Conservation (phyloP, 2,113 vertebrate genomes). For the Pongo abelii region DNA sequence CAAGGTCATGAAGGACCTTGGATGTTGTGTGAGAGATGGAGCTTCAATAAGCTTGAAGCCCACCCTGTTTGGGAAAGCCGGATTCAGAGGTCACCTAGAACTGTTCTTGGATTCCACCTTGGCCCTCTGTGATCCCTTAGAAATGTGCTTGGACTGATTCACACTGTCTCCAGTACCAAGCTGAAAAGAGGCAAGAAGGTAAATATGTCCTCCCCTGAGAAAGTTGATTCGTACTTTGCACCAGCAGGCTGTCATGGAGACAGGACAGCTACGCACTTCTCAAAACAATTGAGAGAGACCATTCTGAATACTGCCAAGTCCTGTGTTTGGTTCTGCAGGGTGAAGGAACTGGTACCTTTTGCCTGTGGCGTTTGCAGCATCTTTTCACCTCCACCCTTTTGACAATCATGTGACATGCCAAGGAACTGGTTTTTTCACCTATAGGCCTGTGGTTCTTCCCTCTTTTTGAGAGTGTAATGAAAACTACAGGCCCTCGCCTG, state of each 20-base stretch:
- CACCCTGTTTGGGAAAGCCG: not conserved
- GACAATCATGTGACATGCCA: not conserved
- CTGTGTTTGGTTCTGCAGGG: not conserved
- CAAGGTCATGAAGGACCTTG: no score
- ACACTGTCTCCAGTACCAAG: not conserved
- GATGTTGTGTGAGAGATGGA: not conserved
- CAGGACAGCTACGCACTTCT: not conserved
- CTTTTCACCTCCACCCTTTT: not conserved
- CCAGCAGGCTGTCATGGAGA: not conserved
- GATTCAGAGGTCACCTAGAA: not conserved
- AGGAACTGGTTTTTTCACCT: not conserved
- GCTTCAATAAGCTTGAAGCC: not conserved
- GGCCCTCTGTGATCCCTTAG: not conserved
- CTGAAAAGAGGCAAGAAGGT: not conserved
- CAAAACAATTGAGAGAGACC: not conserved
- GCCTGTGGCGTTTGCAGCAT: not conserved
- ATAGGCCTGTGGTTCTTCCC: not conserved
- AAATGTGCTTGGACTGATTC: not conserved
- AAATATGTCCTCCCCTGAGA: not conserved
- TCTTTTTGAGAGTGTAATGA: not conserved
- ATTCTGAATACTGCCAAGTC: not conserved
- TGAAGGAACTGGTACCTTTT: not conserved
- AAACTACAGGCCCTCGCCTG: not conserved
- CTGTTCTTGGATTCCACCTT: not conserved
- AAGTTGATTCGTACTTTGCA: not conserved